Base-by-base conservation (phyloP, 2,797 vertebrate species). In the Falco novaeseelandiae region DNA sequence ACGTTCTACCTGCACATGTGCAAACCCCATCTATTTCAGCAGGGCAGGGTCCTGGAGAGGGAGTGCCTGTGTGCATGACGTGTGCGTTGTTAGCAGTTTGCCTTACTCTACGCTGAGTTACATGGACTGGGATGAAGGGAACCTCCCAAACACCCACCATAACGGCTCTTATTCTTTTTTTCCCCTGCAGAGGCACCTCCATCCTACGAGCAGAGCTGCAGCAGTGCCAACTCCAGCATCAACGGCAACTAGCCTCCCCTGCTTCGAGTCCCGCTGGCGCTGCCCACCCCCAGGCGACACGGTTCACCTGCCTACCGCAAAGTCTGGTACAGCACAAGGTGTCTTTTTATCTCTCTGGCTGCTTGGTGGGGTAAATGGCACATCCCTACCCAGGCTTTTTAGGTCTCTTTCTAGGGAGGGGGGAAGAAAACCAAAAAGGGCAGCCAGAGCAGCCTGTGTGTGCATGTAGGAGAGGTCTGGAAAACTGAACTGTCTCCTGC, bases 151-250 rank as follows among this genome's bases (percentile, higher is more conserved):
- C 4, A 2, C 40, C 38, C 62, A 12, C 65, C 10, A 5, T 66
- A 91, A 95, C 58, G 1, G 2, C 85, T 84, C 12, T 36, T 77
- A 7, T 13, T 84, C 23, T 46, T 71, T 62, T 77, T 63, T 97
- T 52, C 96, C 82, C 52, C 78, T 0, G 0, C 98, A 99, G 99
- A 99, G 91, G 99, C 99, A 0, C 99, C 99, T 12, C 99, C 99
- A 3, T 99, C 98, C n/a, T 99, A 99, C 1, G 99, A 99, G 96
- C 99, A 99, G 98, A 99, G 99, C 98, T 99, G 99, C 98, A 98
- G 99, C 91, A 98, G 98, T 69, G 97, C 96, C 85, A 98, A 98
- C 97, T 98, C 98, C 55, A 98, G 98, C 96, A 97, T 99, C 96
- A 98, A 98, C 0, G 96, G 97, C 95, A 97, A 97, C 87, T 98